phyloP scores from a whole-genome alignment of 2,113 vertebrate species.

The Ursus arctos region DNA sequence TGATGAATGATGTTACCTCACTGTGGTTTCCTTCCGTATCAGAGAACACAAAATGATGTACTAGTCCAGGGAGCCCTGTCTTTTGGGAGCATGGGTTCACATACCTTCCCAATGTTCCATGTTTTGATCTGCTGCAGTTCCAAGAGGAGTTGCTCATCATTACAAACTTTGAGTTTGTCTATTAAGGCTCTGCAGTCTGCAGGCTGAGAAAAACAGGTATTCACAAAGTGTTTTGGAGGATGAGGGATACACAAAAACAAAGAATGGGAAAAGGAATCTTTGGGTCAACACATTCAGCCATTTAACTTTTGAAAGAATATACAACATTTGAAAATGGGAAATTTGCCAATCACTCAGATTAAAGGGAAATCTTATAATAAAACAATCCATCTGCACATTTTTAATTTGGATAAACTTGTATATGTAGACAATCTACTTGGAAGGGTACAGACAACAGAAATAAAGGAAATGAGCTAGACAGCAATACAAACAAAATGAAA shows the following conservation, averaged over 20 bases:
- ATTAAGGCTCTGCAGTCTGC: conserved; percentile 97
- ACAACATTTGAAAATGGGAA: conserved; percentile 29
- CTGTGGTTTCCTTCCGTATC: background rate
- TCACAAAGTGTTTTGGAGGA: conserved; percentile 50
- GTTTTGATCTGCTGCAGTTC: conserved; percentile 98
- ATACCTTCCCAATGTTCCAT: conserved; percentile 98
- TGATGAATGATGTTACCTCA: background rate
- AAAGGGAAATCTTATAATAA: conserved; percentile 43
- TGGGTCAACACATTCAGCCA: conserved; percentile 18
- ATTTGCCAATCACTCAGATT: conserved; percentile 31
- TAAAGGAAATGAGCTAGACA: conserved; percentile 33
- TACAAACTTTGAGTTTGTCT: conserved; percentile 96
- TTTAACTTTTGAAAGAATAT: conserved; percentile 39
- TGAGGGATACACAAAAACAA: background rate
- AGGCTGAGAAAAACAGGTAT: conserved; percentile 87
- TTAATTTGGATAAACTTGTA: background rate
- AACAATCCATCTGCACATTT: conserved; percentile 43
- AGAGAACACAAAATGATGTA: conserved; percentile 22
- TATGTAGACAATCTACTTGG: background rate
- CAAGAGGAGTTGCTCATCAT: conserved; percentile 95
- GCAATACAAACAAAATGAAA: conserved; percentile 47
- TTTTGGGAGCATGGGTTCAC: conserved; percentile 49
- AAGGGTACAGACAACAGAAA: background rate
- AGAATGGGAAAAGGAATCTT: background rate
- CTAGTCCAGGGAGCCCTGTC: background rate